Evolutionary conservation across 2,113 vertebrate species (phyloP).

Genomic region (Pterocles gutturalis): DNA sequence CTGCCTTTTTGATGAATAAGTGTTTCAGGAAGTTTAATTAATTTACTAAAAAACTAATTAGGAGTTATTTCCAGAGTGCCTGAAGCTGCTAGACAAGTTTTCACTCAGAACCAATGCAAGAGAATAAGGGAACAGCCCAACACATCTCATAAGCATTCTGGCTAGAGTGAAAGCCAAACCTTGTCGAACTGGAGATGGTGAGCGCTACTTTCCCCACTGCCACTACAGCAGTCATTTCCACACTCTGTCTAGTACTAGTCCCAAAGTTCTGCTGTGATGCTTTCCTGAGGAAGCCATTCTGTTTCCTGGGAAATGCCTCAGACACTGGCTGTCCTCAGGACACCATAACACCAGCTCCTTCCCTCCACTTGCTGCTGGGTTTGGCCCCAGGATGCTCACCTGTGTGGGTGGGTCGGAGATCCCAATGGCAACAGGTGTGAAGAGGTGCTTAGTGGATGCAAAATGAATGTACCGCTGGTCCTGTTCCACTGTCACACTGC

Average conservation of each 20-base stretch:
- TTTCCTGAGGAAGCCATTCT: not conserved
- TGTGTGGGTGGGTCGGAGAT: slow-evolving; percentile 82
- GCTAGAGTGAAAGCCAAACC: not conserved
- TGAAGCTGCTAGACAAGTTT: not conserved
- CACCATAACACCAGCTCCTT: not conserved
- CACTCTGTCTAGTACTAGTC: not conserved
- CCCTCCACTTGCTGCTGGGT: not conserved
- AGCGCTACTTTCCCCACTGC: not conserved
- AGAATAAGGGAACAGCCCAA: not conserved
- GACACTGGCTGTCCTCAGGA: not conserved
- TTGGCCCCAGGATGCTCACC: slow-evolving; percentile 74
- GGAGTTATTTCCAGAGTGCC: not conserved
- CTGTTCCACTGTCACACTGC: slow-evolving; percentile 81
- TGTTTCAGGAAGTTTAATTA: slow-evolving; percentile 16
- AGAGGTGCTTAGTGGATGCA: slow-evolving; percentile 80
- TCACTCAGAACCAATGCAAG: not conserved
- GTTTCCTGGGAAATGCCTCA: not conserved
- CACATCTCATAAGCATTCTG: not conserved
- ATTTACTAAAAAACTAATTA: slow-evolving; percentile 16
- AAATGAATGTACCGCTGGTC: slow-evolving; percentile 83
- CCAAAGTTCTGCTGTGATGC: not conserved
- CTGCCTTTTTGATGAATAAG: not conserved
- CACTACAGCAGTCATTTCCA: not conserved
- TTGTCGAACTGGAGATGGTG: not conserved
- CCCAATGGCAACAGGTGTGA: slow-evolving; percentile 83